Evolutionary conservation across 1,140 invertebrate species (phyloP), one percentile per base, ranked within the genome.

Genomic region (Probaryconus sp.): DNA sequence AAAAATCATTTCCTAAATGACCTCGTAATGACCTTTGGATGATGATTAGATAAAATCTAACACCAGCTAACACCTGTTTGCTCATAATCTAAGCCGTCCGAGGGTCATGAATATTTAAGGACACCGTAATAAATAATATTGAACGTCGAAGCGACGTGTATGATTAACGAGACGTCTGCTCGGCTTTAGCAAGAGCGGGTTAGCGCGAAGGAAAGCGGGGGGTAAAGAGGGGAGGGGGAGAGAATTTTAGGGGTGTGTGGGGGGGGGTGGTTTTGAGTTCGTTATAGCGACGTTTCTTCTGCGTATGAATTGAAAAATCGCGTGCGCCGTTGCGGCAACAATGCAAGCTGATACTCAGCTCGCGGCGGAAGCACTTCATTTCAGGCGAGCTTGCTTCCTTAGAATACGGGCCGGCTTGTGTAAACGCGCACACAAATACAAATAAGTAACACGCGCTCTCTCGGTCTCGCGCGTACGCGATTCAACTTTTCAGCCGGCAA

Each of bases 11-110:
- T n/a, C n/a, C n/a, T n/a, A n/a, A n/a, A n/a, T n/a, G n/a, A n/a
- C n/a, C n/a, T n/a, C n/a, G n/a, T n/a, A n/a, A n/a, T n/a, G n/a
- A n/a, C n/a, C n/a, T n/a, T n/a, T n/a, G n/a, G n/a, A n/a, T n/a
- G n/a, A n/a, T n/a, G n/a, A n/a, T n/a, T n/a, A n/a, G n/a, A n/a
- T n/a, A n/a, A n/a, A n/a, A n/a, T n/a, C n/a, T n/a, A n/a, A n/a
- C n/a, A n/a, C n/a, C n/a, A n/a, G n/a, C n/a, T n/a, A 53, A 64
- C 60, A 64, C 60, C 60, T 64, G 60, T 64, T 64, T 53, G 60
- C 60, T 51, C 48, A 28, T 28, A 31, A 64, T 28, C 60, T 24
- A 35, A 53, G 40, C 60, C 51, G 45, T 64, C 26, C 28, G 43
- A 35, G 45, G 42, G 47, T 64, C 45, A 53, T 53, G 60, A 64